These are phyloP conservation scores for Phenganax marumi DNA, from an alignment of 92 coral and sea anemone genomes.

Conservation along the genomic window DNA sequence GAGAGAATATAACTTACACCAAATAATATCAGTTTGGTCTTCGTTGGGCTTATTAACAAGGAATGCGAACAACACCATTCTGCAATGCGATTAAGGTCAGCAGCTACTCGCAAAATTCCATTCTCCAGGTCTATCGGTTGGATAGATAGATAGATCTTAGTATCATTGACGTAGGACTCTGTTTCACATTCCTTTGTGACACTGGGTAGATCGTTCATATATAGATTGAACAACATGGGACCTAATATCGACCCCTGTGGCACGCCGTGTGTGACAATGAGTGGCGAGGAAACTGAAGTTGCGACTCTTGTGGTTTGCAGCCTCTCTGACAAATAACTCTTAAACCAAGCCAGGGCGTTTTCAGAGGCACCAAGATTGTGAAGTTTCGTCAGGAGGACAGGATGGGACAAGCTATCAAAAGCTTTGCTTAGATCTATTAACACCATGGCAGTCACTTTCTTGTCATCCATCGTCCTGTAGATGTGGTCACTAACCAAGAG, in stretches of 20 bases:
- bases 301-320: conserved; percentile 32
- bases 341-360: conserved; percentile 36
- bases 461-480: conserved; percentile 41
- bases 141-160: conserved; percentile 42
- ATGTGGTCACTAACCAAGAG: conserved; percentile 31
- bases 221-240: conserved; percentile 45
- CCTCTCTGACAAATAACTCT: conserved; percentile 44
- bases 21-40: conserved; percentile 53
- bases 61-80: conserved; percentile 41
- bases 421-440: conserved; percentile 56
- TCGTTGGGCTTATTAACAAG: conserved; percentile 45
- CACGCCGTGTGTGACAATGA: conserved; percentile 48
- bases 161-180: conserved; percentile 30
- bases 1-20: conserved; percentile 41
- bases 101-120: conserved; percentile 26
- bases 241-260: conserved; percentile 58
- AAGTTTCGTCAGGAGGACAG: conserved; percentile 17
- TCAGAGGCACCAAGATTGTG: not conserved
- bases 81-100: conserved; percentile 43
- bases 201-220: conserved; percentile 49
- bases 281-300: conserved; percentile 35
- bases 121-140: conserved; percentile 4
- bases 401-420: conserved; percentile 51
- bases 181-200: conserved; percentile 17
- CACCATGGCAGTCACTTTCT: conserved; percentile 51